These are phyloP conservation scores for Platerodrilus igneus DNA, from an alignment of 2,888 invertebrate species.

Conservation along the genomic window DNA sequence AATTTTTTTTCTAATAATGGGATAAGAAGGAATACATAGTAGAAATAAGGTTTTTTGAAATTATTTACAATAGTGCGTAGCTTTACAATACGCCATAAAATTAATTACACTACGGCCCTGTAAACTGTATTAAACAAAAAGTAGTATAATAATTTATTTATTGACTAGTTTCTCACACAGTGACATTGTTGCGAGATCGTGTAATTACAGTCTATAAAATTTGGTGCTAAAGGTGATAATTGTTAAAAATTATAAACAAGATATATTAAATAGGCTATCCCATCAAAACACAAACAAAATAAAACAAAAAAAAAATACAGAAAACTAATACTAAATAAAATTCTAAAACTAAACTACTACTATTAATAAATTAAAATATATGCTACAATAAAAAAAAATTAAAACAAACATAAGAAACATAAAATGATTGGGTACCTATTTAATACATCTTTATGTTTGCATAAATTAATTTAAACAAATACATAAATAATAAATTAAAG, in stretches of 20 bases:
- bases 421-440: slow-evolving; percentile 44
- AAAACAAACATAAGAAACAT: too few relatives aligned
- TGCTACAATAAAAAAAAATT: too few relatives aligned
- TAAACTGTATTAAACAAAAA: slow-evolving; percentile 38
- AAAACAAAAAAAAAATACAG: too few relatives aligned
- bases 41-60: slow-evolving; percentile 25
- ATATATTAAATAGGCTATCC: slow-evolving; percentile 11
- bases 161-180: slow-evolving; percentile 52
- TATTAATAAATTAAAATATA: slow-evolving; percentile 26
- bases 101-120: slow-evolving; percentile 25
- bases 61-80: slow-evolving; percentile 26
- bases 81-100: slow-evolving; percentile 15
- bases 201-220: slow-evolving; percentile 40
- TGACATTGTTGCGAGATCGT: slow-evolving; percentile 45
- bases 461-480: slow-evolving; percentile 12
- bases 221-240: slow-evolving; percentile 19
- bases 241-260: slow-evolving; percentile 23
- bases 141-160: slow-evolving; percentile 40
- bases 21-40: slow-evolving; percentile 42
- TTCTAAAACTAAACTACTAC: slow-evolving; percentile 15
- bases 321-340: slow-evolving; percentile 11
- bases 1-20: slow-evolving; percentile 37
- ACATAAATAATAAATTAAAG: too few relatives aligned
- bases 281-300: too few relatives aligned
- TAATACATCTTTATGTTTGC: too few relatives aligned